Base-by-base conservation (phyloP, 2,797 vertebrate genomes). In the Avahi laniger region DNA sequence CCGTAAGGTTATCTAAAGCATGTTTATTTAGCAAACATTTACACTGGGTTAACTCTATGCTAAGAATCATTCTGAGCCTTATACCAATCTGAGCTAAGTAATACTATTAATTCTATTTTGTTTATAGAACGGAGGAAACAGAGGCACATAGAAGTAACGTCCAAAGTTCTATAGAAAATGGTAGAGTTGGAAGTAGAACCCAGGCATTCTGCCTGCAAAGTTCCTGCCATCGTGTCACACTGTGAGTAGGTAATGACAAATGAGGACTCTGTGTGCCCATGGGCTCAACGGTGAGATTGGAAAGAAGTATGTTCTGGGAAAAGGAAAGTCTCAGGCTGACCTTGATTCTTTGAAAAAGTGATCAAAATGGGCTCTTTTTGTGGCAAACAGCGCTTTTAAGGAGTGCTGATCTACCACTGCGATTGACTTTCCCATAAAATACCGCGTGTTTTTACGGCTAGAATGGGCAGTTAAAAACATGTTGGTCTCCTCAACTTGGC, bases 331-430 rank as follows among this genome's bases (percentile, higher is more conserved):
- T 92, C 33, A 50, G 28, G 50, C 35, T 33, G 28, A 87, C 33
- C 57, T 94, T 46, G 46, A 72, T 75, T 65, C 15, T 90, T 79
- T 70, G 33, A 92, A 70, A 35, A 61, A 14, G 76, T 79, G 4
- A 72, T 76, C 59, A 61, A 85, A 18, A 52, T 26, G 10, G 65
- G 18, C 33, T 95, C 78, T 76, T 18, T 17, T 73, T 24, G 4
- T 65, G 14, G 38, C 26, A 63, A 89, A n/a, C 17, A 48, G 11
- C 28, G 2, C 67, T 80, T 70, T 84, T 7, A n/a, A 84, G 38
- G 35, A 78, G 4, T 69, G 24, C 24, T 67, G 7, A 69, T 38
- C 17, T 9, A 33, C 2, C 76, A 43, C 18, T 89, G 14, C 7
- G 18, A 28, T 63, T 73, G 63, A 13, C 26, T 75, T 88, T 63